Conservation (phyloP, 2,888 invertebrate species). For the Gastracanthus pulcherrimus region DNA sequence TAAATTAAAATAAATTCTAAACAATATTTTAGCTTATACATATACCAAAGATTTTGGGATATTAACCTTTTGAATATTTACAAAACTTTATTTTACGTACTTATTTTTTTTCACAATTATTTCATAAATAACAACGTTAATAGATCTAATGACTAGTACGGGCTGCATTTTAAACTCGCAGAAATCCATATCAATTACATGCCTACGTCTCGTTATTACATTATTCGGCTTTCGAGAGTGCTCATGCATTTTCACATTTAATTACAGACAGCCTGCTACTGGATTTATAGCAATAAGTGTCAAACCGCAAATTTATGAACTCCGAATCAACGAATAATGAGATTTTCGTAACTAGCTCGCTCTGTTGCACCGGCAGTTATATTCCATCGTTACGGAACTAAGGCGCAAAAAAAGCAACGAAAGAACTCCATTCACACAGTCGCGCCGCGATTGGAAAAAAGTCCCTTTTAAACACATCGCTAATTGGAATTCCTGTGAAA, state of each 20-base stretch:
- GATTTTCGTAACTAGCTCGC: conserved; percentile 47
- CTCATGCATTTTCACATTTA: conserved; percentile 29
- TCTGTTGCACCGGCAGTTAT: not conserved
- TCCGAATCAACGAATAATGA: conserved; percentile 46
- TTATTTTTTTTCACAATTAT: no score
- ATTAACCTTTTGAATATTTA: no score
- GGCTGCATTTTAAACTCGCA: not conserved
- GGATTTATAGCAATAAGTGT: conserved; percentile 45
- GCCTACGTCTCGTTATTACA: conserved; percentile 32
- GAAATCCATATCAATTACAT: conserved; percentile 40
- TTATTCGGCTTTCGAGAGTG: conserved; percentile 21
- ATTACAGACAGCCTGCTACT: conserved; percentile 23
- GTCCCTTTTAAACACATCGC: not conserved
- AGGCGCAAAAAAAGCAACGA: conserved; percentile 3
- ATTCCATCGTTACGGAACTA: not conserved
- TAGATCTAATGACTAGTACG: conserved; percentile 33
- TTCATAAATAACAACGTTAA: conserved; percentile 25
- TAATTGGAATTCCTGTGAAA: conserved; percentile 49
- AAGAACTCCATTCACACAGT: not conserved
- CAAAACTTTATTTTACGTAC: no score
- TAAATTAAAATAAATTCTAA: no score
- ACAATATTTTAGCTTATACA: no score
- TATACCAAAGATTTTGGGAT: no score
- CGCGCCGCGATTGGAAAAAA: not conserved
- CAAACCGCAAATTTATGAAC: conserved; percentile 52